Evolutionary conservation across 53 echinoderm and acorn worm species (phyloP).

Genomic region (Apostichopus leukothele): DNA sequence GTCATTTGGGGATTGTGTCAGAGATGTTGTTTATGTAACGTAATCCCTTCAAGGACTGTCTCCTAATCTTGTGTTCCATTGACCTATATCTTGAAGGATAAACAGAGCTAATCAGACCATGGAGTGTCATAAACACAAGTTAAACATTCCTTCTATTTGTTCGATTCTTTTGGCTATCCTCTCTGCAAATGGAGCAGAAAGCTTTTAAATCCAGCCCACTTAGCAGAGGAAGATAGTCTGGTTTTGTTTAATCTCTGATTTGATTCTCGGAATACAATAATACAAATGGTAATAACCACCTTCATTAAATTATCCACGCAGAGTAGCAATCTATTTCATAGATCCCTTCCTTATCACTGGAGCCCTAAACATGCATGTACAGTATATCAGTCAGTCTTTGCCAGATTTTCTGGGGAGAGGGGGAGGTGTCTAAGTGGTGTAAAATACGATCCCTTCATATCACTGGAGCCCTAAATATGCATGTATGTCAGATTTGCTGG

Average conservation of each 20-base stretch:
- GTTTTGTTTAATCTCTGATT: neutral
- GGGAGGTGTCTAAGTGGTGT: no score
- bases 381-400: no score
- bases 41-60: neutral
- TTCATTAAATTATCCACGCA: no score
- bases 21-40: neutral
- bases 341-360: no score
- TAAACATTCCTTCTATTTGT: neutral
- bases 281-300: no score
- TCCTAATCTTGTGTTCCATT: neutral
- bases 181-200: neutral
- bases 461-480: no score
- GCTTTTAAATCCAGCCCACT: neutral
- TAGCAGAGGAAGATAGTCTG: neutral
- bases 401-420: no score
- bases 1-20: neutral
- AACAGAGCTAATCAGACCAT: neutral
- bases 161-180: neutral
- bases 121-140: neutral
- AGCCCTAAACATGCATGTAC: no score
- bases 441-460: no score
- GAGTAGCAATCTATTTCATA: no score
- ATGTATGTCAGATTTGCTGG: no score
- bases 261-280: neutral
- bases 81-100: constrained; percentile 10